These are phyloP conservation scores for Megalurothrips usitatus DNA, from an alignment of 2,888 invertebrate genomes.

Conservation along the genomic window DNA sequence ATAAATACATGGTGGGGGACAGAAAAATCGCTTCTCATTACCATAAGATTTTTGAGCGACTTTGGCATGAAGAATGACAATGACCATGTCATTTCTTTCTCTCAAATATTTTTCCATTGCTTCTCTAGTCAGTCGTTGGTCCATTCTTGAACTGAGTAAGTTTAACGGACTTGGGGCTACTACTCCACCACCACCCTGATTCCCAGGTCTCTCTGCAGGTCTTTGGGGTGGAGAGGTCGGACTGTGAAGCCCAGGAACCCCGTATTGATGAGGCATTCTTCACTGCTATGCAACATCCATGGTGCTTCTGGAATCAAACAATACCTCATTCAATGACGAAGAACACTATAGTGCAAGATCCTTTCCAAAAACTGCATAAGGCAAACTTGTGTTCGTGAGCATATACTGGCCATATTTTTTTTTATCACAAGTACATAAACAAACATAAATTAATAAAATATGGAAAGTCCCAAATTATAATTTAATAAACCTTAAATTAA, in stretches of 20 bases:
- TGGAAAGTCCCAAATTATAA: background rate
- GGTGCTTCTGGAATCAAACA: background rate
- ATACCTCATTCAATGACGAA: background rate
- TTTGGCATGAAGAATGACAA: slow-evolving; percentile 97
- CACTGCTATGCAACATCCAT: background rate
- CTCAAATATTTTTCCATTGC: slow-evolving; percentile 95
- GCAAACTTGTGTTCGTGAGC: background rate
- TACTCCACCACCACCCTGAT: slow-evolving; percentile 7
- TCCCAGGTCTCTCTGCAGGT: slow-evolving; percentile 58
- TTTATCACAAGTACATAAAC: background rate
- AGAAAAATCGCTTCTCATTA: slow-evolving; percentile 99
- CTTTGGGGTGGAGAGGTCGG: slow-evolving; percentile 65
- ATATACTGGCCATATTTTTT: background rate
- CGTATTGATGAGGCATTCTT: slow-evolving; percentile 79
- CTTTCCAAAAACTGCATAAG: background rate
- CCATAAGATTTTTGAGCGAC: slow-evolving; percentile 99
- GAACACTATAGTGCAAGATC: background rate
- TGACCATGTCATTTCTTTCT: slow-evolving; percentile 90
- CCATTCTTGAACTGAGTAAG: slow-evolving; percentile 43
- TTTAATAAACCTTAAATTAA: background rate
- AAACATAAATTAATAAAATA: background rate
- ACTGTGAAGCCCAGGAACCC: slow-evolving; percentile 69
- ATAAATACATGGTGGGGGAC: slow-evolving; percentile 98
- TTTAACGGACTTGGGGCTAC: background rate
- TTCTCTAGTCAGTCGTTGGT: slow-evolving; percentile 78